These are phyloP conservation scores for Elephantulus edwardii DNA, from an alignment of 2,113 vertebrate species.

Conservation along the genomic window DNA sequence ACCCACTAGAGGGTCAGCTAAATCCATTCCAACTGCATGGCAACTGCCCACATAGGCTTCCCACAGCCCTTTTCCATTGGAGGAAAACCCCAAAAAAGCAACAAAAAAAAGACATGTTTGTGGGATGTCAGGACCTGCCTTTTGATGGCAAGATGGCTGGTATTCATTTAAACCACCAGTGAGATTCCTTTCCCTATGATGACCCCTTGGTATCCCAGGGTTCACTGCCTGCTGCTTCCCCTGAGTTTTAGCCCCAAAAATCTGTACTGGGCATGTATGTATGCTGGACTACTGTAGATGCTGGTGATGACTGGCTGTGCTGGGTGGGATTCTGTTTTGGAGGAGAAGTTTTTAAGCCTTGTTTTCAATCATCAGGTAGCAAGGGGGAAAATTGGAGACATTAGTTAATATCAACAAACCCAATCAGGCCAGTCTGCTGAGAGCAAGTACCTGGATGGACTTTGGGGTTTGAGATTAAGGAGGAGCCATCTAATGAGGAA, in stretches of 20 bases:
- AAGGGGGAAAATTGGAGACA: neutral
- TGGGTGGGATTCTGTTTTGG: neutral
- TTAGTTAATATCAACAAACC: neutral
- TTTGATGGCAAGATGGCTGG: neutral
- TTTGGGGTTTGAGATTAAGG: neutral
- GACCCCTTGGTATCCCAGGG: neutral
- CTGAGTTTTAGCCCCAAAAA: neutral
- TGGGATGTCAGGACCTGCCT: neutral
- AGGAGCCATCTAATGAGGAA: neutral
- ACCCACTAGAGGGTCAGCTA: no score
- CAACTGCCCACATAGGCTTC: no score
- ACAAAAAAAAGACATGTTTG: neutral
- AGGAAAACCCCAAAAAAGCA: no score
- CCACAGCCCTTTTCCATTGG: neutral
- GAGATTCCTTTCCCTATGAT: neutral
- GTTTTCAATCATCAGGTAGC: neutral
- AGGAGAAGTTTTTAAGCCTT: neutral
- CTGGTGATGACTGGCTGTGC: neutral
- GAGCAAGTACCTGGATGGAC: neutral
- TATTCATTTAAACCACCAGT: neutral
- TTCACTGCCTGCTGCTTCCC: neutral
- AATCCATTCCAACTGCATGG: no score
- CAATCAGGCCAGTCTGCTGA: neutral
- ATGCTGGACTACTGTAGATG: neutral
- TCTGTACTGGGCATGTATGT: neutral